A percentile compares a stretch with the other conserved stretches of the same genome.
Conservation (phyloP, 1,140 invertebrate genomes). For the Rhopalosiphum maidis region DNA sequence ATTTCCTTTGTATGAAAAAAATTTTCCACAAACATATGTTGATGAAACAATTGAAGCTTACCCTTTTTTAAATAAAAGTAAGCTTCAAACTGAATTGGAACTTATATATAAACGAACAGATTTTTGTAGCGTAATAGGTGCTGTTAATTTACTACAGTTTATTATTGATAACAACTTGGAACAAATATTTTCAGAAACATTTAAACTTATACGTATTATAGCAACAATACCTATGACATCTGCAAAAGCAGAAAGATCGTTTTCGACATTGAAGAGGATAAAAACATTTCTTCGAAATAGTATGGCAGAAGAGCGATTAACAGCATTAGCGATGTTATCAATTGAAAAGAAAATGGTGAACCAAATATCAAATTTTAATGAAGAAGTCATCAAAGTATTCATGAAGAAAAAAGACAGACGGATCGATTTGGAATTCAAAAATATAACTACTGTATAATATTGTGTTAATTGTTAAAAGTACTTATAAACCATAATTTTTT, state of each 20-base stretch:
- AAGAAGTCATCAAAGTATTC: neutral
- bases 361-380: neutral
- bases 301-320: conserved; percentile 1
- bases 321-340: conserved; percentile 9
- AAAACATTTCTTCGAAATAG: no score
- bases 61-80: neutral
- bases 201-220: neutral
- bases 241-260: no score
- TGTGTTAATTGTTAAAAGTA: no score
- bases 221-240: neutral
- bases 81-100: neutral
- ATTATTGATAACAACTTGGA: neutral
- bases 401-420: neutral
- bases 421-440: neutral
- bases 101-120: neutral
- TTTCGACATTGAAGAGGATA: no score
- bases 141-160: neutral
- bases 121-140: neutral
- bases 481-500: no score
- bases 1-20: neutral
- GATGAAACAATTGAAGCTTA: neutral
- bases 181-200: neutral
- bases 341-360: neutral
- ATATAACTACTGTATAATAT: no score
- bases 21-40: neutral